Evolutionary conservation across 2,113 vertebrate genomes (phyloP), one percentile per base, ranked within the genome.

Genomic region (Pungitius pungitius): DNA sequence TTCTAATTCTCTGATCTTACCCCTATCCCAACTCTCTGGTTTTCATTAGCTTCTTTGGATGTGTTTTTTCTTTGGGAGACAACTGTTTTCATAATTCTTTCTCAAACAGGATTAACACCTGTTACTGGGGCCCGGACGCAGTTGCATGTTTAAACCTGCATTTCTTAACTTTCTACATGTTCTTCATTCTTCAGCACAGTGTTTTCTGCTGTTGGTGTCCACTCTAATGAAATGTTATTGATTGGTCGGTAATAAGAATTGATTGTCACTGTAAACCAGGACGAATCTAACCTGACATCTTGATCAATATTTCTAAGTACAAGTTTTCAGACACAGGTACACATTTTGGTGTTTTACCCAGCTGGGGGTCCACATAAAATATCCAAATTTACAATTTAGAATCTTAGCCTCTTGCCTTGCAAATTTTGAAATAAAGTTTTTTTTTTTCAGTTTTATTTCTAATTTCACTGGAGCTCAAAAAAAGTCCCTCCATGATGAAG

Each of bases 1-100:
- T 75, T 67, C 64, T 45, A 9, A 52, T 9, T 60, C 67, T 86
- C 66, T 78, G 66, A 83, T 88, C 69, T 74, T 57, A 37, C 35
- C 30, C 22, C 22, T 22, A 9, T 42, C 14, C 26, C 8, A 69
- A 57, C 13, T 51, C 58, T 73, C 42, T 35, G 56, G 24, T 83
- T 54, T 14, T 30, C 27, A 70, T 58, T 1, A 52, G 26, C n/a
- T 12, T 54, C 58, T 57, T 74, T 73, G 30, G 51, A 51, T 24
- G 13, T 12, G 30, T 59, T 57, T 67, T 75, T 77, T n/a, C n/a
- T 76, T 35, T 39, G 49, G 40, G 0, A 69, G 40, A 65, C 42
- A 42, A 6, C 37, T 27, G 26, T 26, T 17, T 74, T 40, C 10
- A 26, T 4, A 5, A n/a, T 57, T 68, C 24, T 69, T 12, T 10